Evolutionary conservation across 2,797 vertebrate species (phyloP), one percentile per base, ranked within the genome.

Genomic region (Apogon talboti): DNA sequence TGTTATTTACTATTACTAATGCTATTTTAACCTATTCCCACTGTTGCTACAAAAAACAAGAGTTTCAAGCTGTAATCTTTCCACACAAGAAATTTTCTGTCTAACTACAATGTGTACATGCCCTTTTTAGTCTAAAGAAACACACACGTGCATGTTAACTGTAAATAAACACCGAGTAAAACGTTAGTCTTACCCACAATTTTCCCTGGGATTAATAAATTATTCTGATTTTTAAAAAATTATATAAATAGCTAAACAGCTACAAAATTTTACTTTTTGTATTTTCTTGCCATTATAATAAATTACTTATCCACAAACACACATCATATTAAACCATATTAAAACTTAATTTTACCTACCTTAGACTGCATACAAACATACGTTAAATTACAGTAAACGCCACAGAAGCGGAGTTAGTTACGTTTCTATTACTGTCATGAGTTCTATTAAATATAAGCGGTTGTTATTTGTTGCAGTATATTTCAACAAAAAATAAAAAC

Each of bases 271-370:
- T 35, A 10, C 33, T 10, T 35, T 10, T 10, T 15, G 13, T 2
- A 7, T 15, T 24, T 6, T 5, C 8, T 14, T 28, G n/a, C 8
- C 30, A 11, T 6, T 11, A 44, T 45, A 7, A 42, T 2, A 2
- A 4, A 30, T 30, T 35, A 10, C 33, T 35, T 35, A 1, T 2
- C 33, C 33, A 10, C 33, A 48, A 42, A 30, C 3, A 21, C 19
- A 21, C 4, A 16, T 21, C 8, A 37, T 37, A 3, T 4, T 12
- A 0, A 15, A 15, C 6, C 28, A 8, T 30, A 8, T 35, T 35
- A 35, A 35, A 35, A 35, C 33, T 35, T 35, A 1, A 35, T 35
- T 35, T 2, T 6, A 18, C 59, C 14, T 52, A 63, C 79, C 83
- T 61, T 35, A 21, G 6, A 46, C 24, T 61, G 61, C 38, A 42